phyloP scores from a whole-genome alignment of 2,797 vertebrate species.

The Paratrypauchen microcephalus region DNA sequence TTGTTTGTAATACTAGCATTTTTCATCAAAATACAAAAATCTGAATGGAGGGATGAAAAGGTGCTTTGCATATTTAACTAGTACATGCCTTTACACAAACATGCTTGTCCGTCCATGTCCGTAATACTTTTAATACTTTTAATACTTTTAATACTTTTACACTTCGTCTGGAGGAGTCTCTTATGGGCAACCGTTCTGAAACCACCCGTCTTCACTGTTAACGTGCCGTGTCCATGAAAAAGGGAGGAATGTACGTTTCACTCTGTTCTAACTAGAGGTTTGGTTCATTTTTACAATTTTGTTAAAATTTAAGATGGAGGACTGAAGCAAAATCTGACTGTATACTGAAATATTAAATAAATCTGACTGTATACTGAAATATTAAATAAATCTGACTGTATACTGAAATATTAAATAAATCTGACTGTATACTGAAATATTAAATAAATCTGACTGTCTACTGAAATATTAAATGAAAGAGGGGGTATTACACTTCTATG shows the following conservation, averaged over 20 bases:
- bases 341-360: no score
- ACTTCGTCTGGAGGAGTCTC: background rate
- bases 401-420: no score
- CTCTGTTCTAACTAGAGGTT: background rate
- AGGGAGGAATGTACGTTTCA: background rate
- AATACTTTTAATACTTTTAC: no score
- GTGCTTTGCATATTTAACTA: slow-evolving; percentile 24
- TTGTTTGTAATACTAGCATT: slow-evolving; percentile 28
- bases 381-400: no score
- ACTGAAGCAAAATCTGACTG: background rate
- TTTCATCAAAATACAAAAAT: slow-evolving; percentile 18
- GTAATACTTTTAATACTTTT: background rate
- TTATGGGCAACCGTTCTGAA: background rate
- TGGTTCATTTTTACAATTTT: background rate
- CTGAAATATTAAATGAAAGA: no score
- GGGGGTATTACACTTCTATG: no score
- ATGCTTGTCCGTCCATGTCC: slow-evolving; percentile 50
- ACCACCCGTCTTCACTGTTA: background rate
- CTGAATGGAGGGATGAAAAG: slow-evolving; percentile 8
- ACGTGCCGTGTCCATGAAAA: background rate
- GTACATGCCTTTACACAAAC: slow-evolving; percentile 57
- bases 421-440: no score
- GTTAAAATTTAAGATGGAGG: background rate
- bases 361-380: no score
- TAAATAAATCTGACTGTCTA: no score